These are phyloP conservation scores for Thymelicus acteon DNA, from an alignment of 2,888 invertebrate genomes.

Conservation along the genomic window DNA sequence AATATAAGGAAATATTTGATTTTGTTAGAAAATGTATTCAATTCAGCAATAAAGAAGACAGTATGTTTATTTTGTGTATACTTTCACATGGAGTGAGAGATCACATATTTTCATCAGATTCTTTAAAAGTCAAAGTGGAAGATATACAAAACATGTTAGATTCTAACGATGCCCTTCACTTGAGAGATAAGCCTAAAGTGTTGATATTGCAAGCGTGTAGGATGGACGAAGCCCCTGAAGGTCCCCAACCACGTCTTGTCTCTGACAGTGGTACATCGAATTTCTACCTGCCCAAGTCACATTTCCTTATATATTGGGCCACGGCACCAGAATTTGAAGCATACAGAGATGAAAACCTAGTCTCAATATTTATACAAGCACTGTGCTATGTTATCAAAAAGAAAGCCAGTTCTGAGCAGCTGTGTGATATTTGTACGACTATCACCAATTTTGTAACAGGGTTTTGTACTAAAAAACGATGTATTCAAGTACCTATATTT, in stretches of 20 bases:
- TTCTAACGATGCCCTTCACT: conserved; percentile 57
- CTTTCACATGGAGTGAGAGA: conserved; percentile 75
- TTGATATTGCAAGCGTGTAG: conserved; percentile 77
- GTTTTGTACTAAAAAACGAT: conserved; percentile 53
- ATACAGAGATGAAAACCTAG: conserved; percentile 62
- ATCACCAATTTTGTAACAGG: conserved; percentile 61
- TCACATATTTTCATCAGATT: conserved; percentile 73
- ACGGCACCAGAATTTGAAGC: conserved; percentile 76
- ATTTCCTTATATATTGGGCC: conserved; percentile 75
- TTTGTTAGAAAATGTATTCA: conserved; percentile 62
- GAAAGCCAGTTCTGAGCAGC: conserved; percentile 58
- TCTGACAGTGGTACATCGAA: conserved; percentile 59
- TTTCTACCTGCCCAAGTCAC: conserved; percentile 61
- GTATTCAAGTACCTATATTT: conserved; percentile 67
- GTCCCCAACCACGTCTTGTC: conserved; percentile 50
- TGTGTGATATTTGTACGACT: conserved; percentile 70
- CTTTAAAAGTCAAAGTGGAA: conserved; percentile 70
- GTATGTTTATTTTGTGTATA: conserved; percentile 75
- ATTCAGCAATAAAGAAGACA: conserved; percentile 62
- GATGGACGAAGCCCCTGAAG: conserved; percentile 54
- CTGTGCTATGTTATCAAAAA: conserved; percentile 61
- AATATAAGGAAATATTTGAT: conserved; percentile 59
- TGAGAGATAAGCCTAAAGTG: conserved; percentile 70
- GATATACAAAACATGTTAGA: conserved; percentile 70
- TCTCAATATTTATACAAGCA: conserved; percentile 73